phyloP scores from a whole-genome alignment of 1,140 invertebrate species.

The Heliconius melpomene region DNA sequence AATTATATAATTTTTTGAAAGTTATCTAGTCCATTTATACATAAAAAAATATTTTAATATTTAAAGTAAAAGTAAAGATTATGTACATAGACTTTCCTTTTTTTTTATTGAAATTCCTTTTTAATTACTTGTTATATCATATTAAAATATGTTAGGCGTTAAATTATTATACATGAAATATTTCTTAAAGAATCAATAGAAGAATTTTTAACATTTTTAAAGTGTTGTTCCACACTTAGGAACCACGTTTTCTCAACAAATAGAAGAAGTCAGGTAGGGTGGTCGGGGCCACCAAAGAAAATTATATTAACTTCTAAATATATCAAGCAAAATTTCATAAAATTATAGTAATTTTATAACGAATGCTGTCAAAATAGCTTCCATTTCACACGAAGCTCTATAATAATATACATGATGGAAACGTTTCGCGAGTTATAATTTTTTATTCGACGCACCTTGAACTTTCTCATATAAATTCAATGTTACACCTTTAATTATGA shows the following conservation, averaged over 20 bases:
- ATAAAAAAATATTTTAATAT: neutral
- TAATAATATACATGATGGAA: conserved; percentile 30
- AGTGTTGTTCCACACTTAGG: too few species aligned
- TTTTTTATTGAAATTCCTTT: neutral
- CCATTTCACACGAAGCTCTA: conserved; percentile 28
- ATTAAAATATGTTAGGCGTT: too few species aligned
- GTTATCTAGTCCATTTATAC: neutral
- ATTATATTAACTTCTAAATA: too few species aligned
- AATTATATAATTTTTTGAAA: conserved; percentile 4
- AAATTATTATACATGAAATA: too few species aligned
- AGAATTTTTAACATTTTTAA: too few species aligned
- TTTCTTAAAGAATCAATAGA: too few species aligned
- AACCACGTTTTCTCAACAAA: too few species aligned
- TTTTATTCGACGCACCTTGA: conserved; percentile 33
- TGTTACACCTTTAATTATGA: conserved; percentile 2
- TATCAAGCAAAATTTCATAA: too few species aligned
- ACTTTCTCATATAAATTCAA: conserved; percentile 27
- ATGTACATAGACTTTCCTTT: neutral
- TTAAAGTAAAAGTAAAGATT: neutral
- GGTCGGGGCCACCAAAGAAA: too few species aligned
- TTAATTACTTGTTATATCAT: neutral
- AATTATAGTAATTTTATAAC: conserved; percentile 7
- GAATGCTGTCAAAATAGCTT: conserved; percentile 26
- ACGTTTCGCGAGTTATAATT: conserved; percentile 22
- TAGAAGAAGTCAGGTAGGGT: too few species aligned